Conservation (phyloP, 2,888 invertebrate species). For the Pachydiplax longipennis region DNA sequence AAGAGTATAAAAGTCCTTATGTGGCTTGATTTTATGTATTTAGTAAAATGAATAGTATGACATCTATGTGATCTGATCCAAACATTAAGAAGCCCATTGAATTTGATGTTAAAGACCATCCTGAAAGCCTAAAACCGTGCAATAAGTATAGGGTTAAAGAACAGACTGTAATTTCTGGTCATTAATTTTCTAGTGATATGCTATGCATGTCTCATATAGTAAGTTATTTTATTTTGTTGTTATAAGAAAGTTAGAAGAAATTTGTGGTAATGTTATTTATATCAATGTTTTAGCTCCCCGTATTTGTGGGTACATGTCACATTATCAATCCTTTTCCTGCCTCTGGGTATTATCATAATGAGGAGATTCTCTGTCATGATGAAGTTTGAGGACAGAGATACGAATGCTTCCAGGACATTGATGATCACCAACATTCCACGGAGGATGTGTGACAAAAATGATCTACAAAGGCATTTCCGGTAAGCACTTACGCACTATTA, state of each 20-base stretch:
- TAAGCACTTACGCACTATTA: slow-evolving; percentile 54
- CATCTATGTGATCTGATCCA: too few species aligned
- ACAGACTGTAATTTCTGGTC: too few species aligned
- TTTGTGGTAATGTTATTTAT: neutral
- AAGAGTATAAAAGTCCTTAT: too few species aligned
- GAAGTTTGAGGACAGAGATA: slow-evolving; percentile 60
- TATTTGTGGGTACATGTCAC: slow-evolving; percentile 91
- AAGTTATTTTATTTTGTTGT: too few species aligned
- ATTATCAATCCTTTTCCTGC: slow-evolving; percentile 82
- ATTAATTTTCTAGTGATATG: too few species aligned
- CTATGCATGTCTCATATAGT: too few species aligned
- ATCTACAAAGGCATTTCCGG: slow-evolving; percentile 71
- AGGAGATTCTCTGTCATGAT: slow-evolving; percentile 71
- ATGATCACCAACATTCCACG: slow-evolving; percentile 88
- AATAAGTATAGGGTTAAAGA: too few species aligned
- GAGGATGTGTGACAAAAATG: slow-evolving; percentile 69
- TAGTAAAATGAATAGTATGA: too few species aligned
- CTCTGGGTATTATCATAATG: slow-evolving; percentile 86
- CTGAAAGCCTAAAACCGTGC: too few species aligned
- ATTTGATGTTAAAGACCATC: too few species aligned
- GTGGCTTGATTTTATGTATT: too few species aligned
- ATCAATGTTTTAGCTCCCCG: slow-evolving; percentile 64
- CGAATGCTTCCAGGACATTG: slow-evolving; percentile 69
- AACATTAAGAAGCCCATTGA: too few species aligned
- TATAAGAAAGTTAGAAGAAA: neutral